Percentiles rank a stretch among this genome's conserved stretches.
phyloP scores from a whole-genome alignment of 2,797 vertebrate species.

The Holocentrus rufus region DNA sequence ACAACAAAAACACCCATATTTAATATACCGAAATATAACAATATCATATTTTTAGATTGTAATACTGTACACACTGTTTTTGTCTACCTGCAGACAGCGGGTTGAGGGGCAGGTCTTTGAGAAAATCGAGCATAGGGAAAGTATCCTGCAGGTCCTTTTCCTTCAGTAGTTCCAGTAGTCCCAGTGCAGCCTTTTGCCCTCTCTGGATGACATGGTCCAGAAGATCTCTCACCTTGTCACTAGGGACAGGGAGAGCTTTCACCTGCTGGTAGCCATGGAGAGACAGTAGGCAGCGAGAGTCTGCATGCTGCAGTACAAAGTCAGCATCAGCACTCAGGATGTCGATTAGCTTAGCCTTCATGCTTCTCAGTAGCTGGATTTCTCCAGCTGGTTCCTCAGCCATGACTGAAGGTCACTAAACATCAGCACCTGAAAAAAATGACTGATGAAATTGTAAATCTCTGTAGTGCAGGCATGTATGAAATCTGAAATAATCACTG shows the following conservation, averaged over 20 bases:
- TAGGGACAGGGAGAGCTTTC: constrained; percentile 62
- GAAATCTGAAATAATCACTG: not conserved
- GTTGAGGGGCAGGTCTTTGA: constrained; percentile 54
- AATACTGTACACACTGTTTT: not conserved
- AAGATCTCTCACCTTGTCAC: constrained; percentile 75
- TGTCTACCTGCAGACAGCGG: constrained; percentile 50
- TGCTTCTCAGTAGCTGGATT: constrained; percentile 59
- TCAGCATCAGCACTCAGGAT: constrained; percentile 77
- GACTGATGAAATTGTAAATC: not conserved
- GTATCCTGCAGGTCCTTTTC: constrained; percentile 65
- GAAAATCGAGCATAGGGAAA: constrained; percentile 74
- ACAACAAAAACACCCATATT: not conserved
- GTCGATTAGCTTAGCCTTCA: constrained; percentile 72
- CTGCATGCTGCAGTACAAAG: constrained; percentile 79
- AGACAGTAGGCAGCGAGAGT: constrained; percentile 72
- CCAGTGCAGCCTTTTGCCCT: constrained; percentile 53
- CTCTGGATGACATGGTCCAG: constrained; percentile 77
- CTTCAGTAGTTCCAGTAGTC: constrained; percentile 72
- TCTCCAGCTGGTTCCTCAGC: constrained; percentile 50
- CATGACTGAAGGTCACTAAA: constrained; percentile 60
- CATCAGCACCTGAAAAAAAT: constrained; percentile 37
- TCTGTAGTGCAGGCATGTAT: not conserved
- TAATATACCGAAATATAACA: constrained; percentile 4
- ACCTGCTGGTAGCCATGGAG: constrained; percentile 68
- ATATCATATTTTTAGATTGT: not conserved